Base-by-base conservation (phyloP, 1,140 invertebrate species). In the Trichoplusia ni region DNA sequence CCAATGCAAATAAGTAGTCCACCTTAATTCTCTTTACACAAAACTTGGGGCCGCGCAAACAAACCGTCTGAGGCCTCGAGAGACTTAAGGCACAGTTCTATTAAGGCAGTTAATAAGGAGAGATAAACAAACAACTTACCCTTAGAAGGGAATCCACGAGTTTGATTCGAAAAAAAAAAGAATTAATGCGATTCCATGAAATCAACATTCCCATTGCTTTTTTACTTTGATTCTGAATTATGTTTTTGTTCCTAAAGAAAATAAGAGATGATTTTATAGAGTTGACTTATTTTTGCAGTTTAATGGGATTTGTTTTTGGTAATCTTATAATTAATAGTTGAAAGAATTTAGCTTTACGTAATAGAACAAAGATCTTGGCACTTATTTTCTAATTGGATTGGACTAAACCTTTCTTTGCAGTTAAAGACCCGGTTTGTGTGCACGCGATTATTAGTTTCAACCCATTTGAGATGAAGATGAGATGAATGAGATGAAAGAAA, bases 91-190 rank as follows among this genome's bases (percentile, higher is more conserved):
- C 19, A 25, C n/a, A 19, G 59, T 53, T 47, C 59, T 62, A 67
- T 67, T 58, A 67, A 67, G 51, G 18, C 21, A 58, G 23, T 67
- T 67, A 67, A 63, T 63, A 67, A 67, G 44, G 27, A 35, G 23
- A 35, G 59, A 62, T 62, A 54, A 67, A 27, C 59, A 58, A 62
- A 40, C 53, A 49, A 31, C 27, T 35, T 53, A 19, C 38, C 31
- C 33, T 8, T 38, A 11, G 54, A 29, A 27, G 11, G 18, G 25
- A 35, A 42, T 38, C 42, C 51, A 19, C 31, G 19, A 49, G 60
- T 59, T 47, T 29, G 38, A 60, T 64, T 64, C 21, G 13, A 13
- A 19, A 40, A 49, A 64, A 62, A 58, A 62, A 16, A 2, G 49
- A 56, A 56, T 56, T 62, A 59, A 64, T 58, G 53, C 56, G 53